These are phyloP conservation scores for Daubentonia madagascariensis DNA, from an alignment of 2,113 vertebrate species.

Conservation along the genomic window DNA sequence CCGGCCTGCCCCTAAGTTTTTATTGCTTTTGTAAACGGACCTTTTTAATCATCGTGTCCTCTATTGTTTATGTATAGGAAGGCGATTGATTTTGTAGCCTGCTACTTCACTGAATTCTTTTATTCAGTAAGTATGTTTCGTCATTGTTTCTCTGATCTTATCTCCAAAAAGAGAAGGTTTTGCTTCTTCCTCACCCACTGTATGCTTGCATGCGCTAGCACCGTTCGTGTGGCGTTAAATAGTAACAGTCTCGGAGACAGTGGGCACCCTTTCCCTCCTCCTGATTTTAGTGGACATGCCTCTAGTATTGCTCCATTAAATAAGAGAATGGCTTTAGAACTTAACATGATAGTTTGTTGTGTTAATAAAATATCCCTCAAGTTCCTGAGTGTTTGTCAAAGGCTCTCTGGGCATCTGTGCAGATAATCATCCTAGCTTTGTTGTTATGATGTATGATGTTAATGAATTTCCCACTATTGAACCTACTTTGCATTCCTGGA, in stretches of 20 bases:
- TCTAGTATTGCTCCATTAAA: neutral
- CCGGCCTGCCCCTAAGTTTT: no score
- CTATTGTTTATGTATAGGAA: neutral
- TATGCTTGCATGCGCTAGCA: no score
- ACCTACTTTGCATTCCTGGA: neutral
- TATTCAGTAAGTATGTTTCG: neutral
- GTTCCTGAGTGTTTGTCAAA: neutral
- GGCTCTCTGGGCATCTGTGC: neutral
- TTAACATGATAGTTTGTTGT: neutral
- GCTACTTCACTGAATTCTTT: neutral
- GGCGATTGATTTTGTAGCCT: neutral
- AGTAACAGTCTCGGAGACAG: neutral
- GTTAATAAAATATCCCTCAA: neutral
- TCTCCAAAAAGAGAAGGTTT: neutral
- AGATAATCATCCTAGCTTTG: neutral
- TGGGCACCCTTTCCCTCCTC: neutral
- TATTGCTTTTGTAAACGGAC: neutral
- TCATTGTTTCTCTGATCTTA: neutral
- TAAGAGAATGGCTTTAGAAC: neutral
- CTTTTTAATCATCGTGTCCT: neutral
- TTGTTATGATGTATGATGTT: neutral
- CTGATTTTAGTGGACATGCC: neutral
- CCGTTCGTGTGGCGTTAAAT: neutral
- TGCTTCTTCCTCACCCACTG: neutral
- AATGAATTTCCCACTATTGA: neutral